Base-by-base conservation (phyloP, 2,113 vertebrate genomes). In the Muntiacus muntjak region DNA sequence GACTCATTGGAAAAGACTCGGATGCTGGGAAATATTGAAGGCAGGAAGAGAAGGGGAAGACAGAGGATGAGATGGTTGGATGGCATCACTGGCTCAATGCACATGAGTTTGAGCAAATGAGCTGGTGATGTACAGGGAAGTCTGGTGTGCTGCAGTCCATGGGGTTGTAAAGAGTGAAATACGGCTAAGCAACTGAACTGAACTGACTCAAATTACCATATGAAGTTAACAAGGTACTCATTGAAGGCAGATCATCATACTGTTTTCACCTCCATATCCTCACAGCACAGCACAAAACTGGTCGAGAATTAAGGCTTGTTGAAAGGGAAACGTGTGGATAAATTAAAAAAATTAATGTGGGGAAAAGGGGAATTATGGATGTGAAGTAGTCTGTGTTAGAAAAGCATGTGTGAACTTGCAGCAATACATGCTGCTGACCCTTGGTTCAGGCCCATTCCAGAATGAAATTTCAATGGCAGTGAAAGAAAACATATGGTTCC, bases 401-500 rank as follows among this genome's bases (percentile, higher is more conserved):
- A 30, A 95, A 90, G 19, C 12, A 47, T 62, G 10, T 55, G 1
- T 83, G 40, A 91, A 62, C 57, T 52, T 60, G 12, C 26, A 40
- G 36, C 19, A 40, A 2, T 12, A 55, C 2, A 2, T 5, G n/a
- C 16, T 43, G 60, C 21, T 96, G 78, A 83, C 84, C 76, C 12
- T 1, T 50, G 91, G 82, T 76, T 82, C 36, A 2, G 21, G 19
- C 12, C 36, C n/a, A 5, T 82, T 90, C 40, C 21, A 91, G 23
- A 88, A 67, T n/a, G 78, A 89, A 83, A 89, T 86, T 62, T 58
- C 45, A 40, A 11, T 33, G 40, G 7, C 89, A 95, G 81, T 55
- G 57, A 83, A 81, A 52, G 64, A 96, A 98, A 96, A 96, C 95
- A 95, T 96, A 92, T 91, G 91, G 82, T 45, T 67, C 43, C 30